Percentiles rank a stretch among this genome's conserved stretches.
These are phyloP conservation scores for Actenoides hombroni DNA, from an alignment of 2,113 vertebrate species.

Conservation along the genomic window DNA sequence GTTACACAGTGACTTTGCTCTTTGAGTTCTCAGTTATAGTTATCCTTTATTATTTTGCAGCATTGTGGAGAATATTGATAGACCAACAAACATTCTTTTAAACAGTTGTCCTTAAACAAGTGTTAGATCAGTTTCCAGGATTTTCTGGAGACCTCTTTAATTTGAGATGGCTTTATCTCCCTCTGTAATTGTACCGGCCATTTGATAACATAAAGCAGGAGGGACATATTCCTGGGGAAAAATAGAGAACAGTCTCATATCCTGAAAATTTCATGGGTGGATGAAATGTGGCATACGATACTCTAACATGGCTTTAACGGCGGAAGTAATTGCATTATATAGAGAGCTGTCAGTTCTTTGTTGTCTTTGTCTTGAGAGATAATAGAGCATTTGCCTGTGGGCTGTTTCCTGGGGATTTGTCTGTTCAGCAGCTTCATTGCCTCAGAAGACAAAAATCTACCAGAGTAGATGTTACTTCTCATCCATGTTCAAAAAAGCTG, in stretches of 20 bases:
- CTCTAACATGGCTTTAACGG: background rate
- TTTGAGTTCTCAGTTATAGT: background rate
- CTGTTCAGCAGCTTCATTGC: background rate
- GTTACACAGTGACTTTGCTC: background rate
- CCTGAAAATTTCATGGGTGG: background rate
- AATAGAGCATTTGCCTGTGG: background rate
- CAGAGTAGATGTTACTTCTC: background rate
- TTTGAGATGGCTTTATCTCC: background rate
- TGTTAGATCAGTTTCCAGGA: background rate
- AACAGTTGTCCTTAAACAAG: background rate
- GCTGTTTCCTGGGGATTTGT: background rate
- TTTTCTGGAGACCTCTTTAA: background rate
- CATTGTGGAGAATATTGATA: background rate
- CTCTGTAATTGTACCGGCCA: background rate
- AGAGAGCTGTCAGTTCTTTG: background rate
- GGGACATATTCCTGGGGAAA: background rate
- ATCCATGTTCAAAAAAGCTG: background rate
- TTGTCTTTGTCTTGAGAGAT: slow-evolving; percentile 16
- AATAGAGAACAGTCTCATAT: background rate
- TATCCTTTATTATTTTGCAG: background rate
- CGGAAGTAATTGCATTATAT: slow-evolving; percentile 16
- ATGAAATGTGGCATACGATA: background rate
- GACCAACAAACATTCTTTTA: background rate
- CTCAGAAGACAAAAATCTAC: background rate
- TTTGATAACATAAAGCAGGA: background rate